These are phyloP conservation scores for Neomorphus geoffroyi DNA, from an alignment of 2,797 vertebrate species.

Conservation along the genomic window DNA sequence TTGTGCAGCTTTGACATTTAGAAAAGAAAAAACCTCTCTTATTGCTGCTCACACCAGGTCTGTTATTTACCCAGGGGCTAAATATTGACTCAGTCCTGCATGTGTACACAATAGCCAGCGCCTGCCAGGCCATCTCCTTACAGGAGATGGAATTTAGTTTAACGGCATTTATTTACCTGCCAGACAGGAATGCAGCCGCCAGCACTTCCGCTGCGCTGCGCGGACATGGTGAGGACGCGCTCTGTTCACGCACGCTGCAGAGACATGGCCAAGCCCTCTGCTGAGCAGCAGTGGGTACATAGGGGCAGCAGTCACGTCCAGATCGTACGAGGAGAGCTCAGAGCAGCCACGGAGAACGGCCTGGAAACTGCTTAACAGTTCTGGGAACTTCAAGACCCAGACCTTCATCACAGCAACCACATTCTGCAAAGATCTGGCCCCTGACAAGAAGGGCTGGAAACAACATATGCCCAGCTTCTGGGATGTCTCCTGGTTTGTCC, in stretches of 20 bases:
- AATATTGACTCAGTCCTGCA: conserved; percentile 50
- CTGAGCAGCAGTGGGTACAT: background rate
- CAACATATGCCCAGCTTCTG: background rate
- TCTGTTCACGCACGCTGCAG: background rate
- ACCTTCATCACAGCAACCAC: background rate
- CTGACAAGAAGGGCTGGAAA: conserved; percentile 8
- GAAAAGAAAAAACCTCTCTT: background rate
- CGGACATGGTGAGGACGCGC: background rate
- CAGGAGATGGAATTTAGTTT: conserved; percentile 36
- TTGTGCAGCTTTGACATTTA: background rate
- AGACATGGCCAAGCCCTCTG: background rate
- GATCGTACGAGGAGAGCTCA: background rate
- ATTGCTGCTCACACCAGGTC: conserved; percentile 6
- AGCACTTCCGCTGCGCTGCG: background rate
- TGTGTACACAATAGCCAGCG: conserved; percentile 56
- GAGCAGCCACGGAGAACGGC: background rate
- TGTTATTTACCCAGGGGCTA: conserved; percentile 37
- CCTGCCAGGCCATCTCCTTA: conserved; percentile 27
- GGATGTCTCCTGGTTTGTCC: conserved; percentile 19
- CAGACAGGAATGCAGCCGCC: conserved; percentile 18
- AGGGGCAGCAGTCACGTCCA: background rate
- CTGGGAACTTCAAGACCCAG: conserved; percentile 30
- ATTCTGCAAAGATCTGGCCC: conserved; percentile 38
- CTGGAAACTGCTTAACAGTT: background rate
- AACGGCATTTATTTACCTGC: conserved; percentile 50